Conservation (phyloP, 2,113 vertebrate species). For the Podarcis raffonei region DNA sequence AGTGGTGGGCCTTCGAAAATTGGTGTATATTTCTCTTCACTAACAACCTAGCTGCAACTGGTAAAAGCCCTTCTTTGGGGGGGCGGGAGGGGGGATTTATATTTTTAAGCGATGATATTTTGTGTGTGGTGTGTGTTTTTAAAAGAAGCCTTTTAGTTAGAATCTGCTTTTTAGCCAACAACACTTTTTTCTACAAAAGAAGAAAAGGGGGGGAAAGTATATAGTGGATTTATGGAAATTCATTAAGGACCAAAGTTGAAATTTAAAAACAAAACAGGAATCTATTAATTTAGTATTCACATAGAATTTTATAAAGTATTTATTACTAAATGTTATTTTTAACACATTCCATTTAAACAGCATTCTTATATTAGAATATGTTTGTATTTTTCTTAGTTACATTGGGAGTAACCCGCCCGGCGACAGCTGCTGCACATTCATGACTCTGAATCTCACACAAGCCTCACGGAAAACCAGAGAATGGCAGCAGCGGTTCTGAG, state of each 20-base stretch:
- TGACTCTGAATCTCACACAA: background rate
- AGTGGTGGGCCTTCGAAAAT: slow-evolving; percentile 44
- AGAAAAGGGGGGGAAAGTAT: slow-evolving; percentile 68
- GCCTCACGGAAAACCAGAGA: background rate
- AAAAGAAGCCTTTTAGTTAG: slow-evolving; percentile 74
- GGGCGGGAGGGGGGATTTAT: slow-evolving; percentile 57
- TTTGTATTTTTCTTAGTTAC: slow-evolving; percentile 63
- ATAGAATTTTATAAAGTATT: slow-evolving; percentile 86
- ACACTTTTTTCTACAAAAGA: slow-evolving; percentile 73
- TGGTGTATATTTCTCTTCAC: slow-evolving; percentile 61
- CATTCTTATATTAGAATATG: slow-evolving; percentile 79
- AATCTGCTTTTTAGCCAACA: slow-evolving; percentile 59
- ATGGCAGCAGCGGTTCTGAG: background rate
- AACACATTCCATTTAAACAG: slow-evolving; percentile 85
- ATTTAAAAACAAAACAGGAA: slow-evolving; percentile 80
- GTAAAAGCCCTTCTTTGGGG: slow-evolving; percentile 65
- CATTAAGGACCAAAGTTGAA: slow-evolving; percentile 83
- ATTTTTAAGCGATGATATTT: slow-evolving; percentile 73
- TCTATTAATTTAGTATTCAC: slow-evolving; percentile 83
- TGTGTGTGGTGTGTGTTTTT: slow-evolving; percentile 42
- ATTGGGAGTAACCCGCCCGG: slow-evolving; percentile 31
- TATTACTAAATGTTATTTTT: slow-evolving; percentile 88
- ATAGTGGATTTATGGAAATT: slow-evolving; percentile 78
- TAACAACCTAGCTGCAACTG: slow-evolving; percentile 72
- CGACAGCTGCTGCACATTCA: background rate